Conservation (phyloP, 2,113 vertebrate species). For the Bombycilla garrulus region DNA sequence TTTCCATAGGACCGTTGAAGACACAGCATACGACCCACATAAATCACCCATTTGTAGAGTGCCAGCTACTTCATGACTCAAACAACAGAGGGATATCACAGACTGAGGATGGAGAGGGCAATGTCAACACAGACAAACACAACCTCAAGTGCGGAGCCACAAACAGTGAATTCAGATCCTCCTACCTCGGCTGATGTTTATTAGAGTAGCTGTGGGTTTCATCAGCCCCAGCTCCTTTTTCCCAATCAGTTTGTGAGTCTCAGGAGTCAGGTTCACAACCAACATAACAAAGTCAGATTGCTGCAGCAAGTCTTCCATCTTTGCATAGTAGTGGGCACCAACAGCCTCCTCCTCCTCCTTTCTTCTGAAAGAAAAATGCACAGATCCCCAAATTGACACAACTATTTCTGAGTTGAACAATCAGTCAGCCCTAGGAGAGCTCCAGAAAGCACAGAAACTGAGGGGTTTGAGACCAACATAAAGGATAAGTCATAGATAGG, state of each 20-base stretch:
- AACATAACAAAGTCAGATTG: slow-evolving; percentile 80
- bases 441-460: not conserved
- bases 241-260: slow-evolving; percentile 74
- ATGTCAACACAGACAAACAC: not conserved
- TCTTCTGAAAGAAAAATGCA: slow-evolving; percentile 48
- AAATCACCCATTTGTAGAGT: not conserved
- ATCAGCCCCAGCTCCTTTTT: slow-evolving; percentile 75
- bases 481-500: not conserved
- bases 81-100: not conserved
- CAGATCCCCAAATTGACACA: fast-evolving
- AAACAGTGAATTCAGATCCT: not conserved
- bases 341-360: slow-evolving; percentile 75
- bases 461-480: not conserved
- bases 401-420: not conserved
- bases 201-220: slow-evolving; percentile 76
- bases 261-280: slow-evolving; percentile 68
- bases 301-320: slow-evolving; percentile 75
- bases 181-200: slow-evolving; percentile 82
- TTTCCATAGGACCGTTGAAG: not conserved
- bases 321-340: slow-evolving; percentile 74
- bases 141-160: not conserved
- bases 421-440: not conserved
- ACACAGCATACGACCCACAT: not conserved
- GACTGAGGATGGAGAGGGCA: not conserved
- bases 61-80: not conserved